A percentile compares a stretch with the other conserved stretches of the same genome.
Conservation (phyloP, 1,140 invertebrate species). For the Drosophila kepulauana region DNA sequence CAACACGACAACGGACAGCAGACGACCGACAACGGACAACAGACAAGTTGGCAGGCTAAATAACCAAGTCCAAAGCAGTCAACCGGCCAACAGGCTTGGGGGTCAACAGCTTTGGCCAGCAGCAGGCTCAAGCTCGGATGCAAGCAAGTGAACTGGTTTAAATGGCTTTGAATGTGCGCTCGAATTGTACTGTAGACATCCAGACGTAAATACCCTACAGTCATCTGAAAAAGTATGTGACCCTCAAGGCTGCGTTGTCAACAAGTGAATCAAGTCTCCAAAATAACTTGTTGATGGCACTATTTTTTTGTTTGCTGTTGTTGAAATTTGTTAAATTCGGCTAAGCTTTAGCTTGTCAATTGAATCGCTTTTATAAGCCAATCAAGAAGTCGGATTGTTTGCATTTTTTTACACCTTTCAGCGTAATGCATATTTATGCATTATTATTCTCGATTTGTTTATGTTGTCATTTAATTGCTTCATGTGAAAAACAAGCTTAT, state of each 20-base stretch:
- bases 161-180: constrained; percentile 45
- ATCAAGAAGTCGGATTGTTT: not conserved
- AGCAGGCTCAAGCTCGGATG: constrained; percentile 23
- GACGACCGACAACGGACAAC: not conserved
- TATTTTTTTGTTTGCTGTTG: too few relatives aligned
- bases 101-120: not conserved
- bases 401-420: not conserved
- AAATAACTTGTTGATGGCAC: too few relatives aligned
- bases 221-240: too few relatives aligned
- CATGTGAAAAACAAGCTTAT: constrained; percentile 32
- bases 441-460: constrained; percentile 2
- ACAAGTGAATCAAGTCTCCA: too few relatives aligned
- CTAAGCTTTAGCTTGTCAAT: too few relatives aligned
- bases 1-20: not conserved
- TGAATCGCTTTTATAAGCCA: too few relatives aligned
- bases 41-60: constrained; percentile 13
- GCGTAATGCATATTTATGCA: not conserved
- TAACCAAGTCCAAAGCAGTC: not conserved
- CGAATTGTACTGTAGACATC: not conserved
- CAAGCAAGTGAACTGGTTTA: constrained; percentile 63
- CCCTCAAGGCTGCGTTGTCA: too few relatives aligned
- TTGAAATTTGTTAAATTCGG: too few relatives aligned
- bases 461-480: constrained; percentile 6
- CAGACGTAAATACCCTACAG: too few relatives aligned
- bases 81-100: constrained; percentile 15